Base-by-base conservation (phyloP, 2,888 invertebrate genomes). In the Eulithis prunata region DNA sequence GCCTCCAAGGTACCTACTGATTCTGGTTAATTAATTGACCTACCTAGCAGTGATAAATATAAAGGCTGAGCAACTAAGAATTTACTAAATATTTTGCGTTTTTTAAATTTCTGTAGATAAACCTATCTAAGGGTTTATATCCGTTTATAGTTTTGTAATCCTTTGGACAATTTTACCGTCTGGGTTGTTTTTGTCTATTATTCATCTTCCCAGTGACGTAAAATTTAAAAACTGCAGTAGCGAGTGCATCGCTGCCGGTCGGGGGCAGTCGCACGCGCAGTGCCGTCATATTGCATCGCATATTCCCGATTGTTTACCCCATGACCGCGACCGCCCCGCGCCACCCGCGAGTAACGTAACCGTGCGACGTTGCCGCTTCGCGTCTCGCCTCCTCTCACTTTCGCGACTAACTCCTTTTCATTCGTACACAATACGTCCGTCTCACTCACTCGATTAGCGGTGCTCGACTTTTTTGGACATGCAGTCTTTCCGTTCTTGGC, bases 401-500 rank as follows among this genome's bases (percentile, higher is more conserved):
- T 92, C 93, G 89, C 91, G 89, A 85, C 78, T 78, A 69, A 68
- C 71, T 66, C 79, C 73, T 75, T 86, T 87, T 74, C 83, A 66
- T 75, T 73, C 83, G 66, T 69, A 54, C 75, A 61, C 57, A 61
- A 71, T 82, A 78, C 68, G 46, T 62, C 76, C 77, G 80, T 90
- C 90, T 74, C 82, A 71, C 81, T 90, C 86, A 71, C 81, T 83
- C 83, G 79, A 78, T 83, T 92, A 91, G 91, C 92, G 92, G 92
- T 93, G 90, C 87, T 89, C 88, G 87, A 89, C 86, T 91, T 93
- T 92, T 92, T 93, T 90, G 90, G 88, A 84, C 81, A 79, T 88
- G 89, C 87, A 87, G 84, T 88, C 90, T 88, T 90, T 87, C 87
- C 88, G 83, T 87, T 87, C 86, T 85, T 82, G 84, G 84, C 59